A percentile compares a stretch with the other conserved stretches of the same genome.
Evolutionary conservation across 2,797 vertebrate genomes (phyloP).

Genomic region (Galaxias olidus): DNA sequence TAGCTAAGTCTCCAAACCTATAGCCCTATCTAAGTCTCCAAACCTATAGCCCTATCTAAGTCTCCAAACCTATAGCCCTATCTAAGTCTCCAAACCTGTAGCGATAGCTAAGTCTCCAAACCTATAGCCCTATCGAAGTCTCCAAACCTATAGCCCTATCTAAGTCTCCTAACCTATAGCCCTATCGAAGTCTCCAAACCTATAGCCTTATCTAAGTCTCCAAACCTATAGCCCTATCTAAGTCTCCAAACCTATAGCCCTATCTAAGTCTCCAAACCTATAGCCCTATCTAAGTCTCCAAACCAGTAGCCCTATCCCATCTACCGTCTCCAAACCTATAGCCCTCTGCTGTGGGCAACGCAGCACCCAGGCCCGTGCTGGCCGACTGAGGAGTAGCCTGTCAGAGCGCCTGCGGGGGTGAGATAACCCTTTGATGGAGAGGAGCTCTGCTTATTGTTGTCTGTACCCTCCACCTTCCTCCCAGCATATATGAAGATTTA

Average conservation of each 20-base stretch:
- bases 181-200: slow-evolving; percentile 17
- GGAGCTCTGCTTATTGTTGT: slow-evolving; percentile 73
- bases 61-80: slow-evolving; percentile 43
- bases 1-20: slow-evolving; percentile 39
- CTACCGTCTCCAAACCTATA: slow-evolving; percentile 36
- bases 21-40: slow-evolving; percentile 33
- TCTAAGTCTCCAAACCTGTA: too few relatives aligned
- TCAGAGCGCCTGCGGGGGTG: slow-evolving; percentile 73
- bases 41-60: slow-evolving; percentile 25
- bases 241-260: slow-evolving; percentile 1
- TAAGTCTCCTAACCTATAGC: slow-evolving; percentile 41
- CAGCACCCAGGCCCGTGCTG: slow-evolving; percentile 64
- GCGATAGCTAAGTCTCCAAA: slow-evolving; percentile 38
- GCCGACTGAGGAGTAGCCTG: slow-evolving; percentile 66
- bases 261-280: slow-evolving; percentile 39
- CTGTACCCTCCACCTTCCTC: slow-evolving; percentile 74
- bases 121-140: slow-evolving; percentile 39
- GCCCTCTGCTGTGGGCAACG: slow-evolving; percentile 57
- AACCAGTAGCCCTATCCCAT: slow-evolving; percentile 26
- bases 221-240: slow-evolving; percentile 42
- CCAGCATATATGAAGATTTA: slow-evolving; percentile 77
- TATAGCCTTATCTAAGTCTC: slow-evolving; percentile 34
- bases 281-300: slow-evolving; percentile 33
- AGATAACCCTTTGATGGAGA: slow-evolving; percentile 81
- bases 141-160: slow-evolving; percentile 14